Evolutionary conservation across 2,113 vertebrate genomes (phyloP).

Genomic region (Bombycilla garrulus): DNA sequence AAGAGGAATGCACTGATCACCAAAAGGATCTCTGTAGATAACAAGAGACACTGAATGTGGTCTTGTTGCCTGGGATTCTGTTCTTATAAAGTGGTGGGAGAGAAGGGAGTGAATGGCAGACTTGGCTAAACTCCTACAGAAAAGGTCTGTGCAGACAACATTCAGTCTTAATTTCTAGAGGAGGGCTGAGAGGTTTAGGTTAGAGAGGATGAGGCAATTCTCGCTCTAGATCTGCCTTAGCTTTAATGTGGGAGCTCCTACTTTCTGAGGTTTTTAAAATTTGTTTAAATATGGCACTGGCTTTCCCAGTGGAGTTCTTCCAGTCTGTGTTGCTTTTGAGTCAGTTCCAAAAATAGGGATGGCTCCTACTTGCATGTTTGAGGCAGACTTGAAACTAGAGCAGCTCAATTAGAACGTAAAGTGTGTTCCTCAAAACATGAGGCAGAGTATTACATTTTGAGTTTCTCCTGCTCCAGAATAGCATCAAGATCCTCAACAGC

Average conservation of each 20-base stretch:
- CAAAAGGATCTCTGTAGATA: not conserved
- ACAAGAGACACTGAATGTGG: not conserved
- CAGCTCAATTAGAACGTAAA: not conserved
- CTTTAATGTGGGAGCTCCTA: not conserved
- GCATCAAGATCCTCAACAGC: not conserved
- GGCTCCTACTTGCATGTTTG: not conserved
- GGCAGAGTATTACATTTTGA: not conserved
- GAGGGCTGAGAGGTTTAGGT: not conserved
- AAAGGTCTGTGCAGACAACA: not conserved
- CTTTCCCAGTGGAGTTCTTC: conserved; percentile 4
- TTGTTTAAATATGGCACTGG: not conserved
- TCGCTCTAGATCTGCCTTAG: not conserved
- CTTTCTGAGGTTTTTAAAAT: not conserved
- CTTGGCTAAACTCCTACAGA: not conserved
- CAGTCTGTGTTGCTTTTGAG: not conserved
- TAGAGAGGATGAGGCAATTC: not conserved
- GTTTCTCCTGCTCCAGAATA: not conserved
- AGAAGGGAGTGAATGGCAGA: not conserved
- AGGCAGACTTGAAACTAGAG: not conserved
- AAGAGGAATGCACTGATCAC: not conserved
- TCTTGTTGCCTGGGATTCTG: not conserved
- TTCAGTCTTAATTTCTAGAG: not conserved
- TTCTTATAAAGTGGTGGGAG: not conserved
- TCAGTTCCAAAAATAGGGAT: conserved; percentile 17
- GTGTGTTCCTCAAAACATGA: not conserved